Base-by-base conservation (phyloP, 2,888 invertebrate genomes). In the Mystacides longicornis region DNA sequence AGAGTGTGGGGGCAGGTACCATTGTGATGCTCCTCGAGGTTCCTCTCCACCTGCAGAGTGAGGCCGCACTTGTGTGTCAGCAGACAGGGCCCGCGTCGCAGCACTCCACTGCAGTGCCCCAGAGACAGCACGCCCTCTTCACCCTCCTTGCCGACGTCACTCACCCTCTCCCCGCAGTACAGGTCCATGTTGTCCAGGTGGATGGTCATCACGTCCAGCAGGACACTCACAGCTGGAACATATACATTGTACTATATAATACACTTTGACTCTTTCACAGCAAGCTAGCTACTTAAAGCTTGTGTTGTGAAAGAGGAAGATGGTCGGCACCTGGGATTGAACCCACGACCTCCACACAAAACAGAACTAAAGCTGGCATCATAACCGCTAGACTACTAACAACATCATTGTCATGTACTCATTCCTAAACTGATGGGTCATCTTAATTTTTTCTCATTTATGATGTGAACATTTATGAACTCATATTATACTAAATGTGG, bases 21-120 rank as follows among this genome's bases (percentile, higher is more conserved):
- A 60, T 78, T 75, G 63, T 78, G 79, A 46, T 73, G 71, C 48
- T 79, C 79, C 64, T 87, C 83, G 59, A 93, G 75, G 75, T 95
- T 94, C 53, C 87, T 80, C 68, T 94, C 92, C 9, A 94, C 81
- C 67, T 85, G 85, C 53, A 97, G 75, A 62, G 84, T 80, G 59
- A 96, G 75, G 62, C 86, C 83, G 63, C 93, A 89, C 63, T 89
- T 90, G 66, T 93, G 87, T 45, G 87, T 86, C 55, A 96, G 80
- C 61, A 93, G 73, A 20, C 87, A 84, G 20, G 82, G 79, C 1
- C 87, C 87, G 9, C 73, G 71, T 57, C 78, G 79, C 45, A 69
- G 68, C 1, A 83, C 71, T 20, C 69, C 65, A 60, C 75, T 78
- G 20, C 75, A 77, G 1, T 80, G 51, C 7, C 61, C 61, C n/a